phyloP scores from a whole-genome alignment of 2,113 vertebrate genomes.

The Oryzias curvinotus region DNA sequence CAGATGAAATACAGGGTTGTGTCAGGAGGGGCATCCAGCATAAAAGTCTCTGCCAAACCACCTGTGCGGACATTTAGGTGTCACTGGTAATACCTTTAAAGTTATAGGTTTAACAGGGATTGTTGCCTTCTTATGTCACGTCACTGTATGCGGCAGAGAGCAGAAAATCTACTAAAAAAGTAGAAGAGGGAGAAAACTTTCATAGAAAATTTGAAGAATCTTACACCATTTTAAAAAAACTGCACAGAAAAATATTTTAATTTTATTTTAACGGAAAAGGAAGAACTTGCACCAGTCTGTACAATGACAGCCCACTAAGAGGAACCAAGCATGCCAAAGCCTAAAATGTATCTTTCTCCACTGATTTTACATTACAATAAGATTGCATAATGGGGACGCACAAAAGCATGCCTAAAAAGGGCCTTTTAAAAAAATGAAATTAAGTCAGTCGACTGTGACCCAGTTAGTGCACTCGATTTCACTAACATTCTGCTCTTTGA shows the following conservation, averaged over 20 bases:
- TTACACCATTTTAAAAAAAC: constrained; percentile 2
- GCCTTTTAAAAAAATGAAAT: constrained; percentile 7
- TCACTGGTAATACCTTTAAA: too few relatives aligned
- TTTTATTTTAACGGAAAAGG: constrained; percentile 16
- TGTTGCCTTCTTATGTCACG: too few relatives aligned
- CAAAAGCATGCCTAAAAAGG: constrained; percentile 45
- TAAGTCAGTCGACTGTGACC: constrained; percentile 40
- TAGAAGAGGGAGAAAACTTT: too few relatives aligned
- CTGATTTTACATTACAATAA: constrained; percentile 22
- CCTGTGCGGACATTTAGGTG: too few relatives aligned
- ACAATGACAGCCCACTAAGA: constrained; percentile 27
- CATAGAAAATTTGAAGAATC: too few relatives aligned
- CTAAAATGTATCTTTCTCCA: constrained; percentile 36
- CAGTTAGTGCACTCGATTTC: constrained; percentile 58
- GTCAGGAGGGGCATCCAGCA: too few relatives aligned
- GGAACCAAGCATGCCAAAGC: constrained; percentile 51
- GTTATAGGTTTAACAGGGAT: too few relatives aligned
- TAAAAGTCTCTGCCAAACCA: too few relatives aligned
- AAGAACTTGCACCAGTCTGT: constrained; percentile 2
- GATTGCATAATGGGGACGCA: constrained; percentile 45
- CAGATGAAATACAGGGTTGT: too few relatives aligned
- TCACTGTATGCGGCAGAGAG: too few relatives aligned
- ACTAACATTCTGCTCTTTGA: constrained; percentile 50
- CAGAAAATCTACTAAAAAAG: too few relatives aligned
- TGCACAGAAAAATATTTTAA: constrained; percentile 1